Percentiles rank a stretch among this genome's conserved stretches.
Evolutionary conservation across 2,113 vertebrate genomes (phyloP).

Genomic region (Atrichornis clamosus): DNA sequence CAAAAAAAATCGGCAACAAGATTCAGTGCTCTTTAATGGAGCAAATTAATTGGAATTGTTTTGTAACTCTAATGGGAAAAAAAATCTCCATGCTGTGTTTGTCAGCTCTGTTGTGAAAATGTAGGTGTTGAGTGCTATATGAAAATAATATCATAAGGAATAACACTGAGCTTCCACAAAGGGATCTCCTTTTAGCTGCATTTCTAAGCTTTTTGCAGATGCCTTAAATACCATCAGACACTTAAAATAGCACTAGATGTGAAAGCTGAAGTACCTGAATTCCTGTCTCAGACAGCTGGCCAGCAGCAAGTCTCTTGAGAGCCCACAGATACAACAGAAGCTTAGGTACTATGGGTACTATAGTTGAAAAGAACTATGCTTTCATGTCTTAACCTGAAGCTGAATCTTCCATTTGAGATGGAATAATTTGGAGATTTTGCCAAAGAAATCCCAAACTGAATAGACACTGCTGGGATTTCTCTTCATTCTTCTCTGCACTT

Average conservation of each 20-base stretch:
- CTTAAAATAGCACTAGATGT: not conserved
- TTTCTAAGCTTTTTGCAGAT: not conserved
- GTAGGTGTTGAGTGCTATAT: not conserved
- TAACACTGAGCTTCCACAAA: not conserved
- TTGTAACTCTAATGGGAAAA: rapidly evolving
- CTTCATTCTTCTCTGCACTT: not conserved
- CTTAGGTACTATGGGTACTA: no score
- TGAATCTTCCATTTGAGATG: not conserved
- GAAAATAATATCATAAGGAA: not conserved
- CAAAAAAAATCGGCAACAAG: not conserved
- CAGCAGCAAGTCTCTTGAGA: not conserved
- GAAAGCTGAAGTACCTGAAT: not conserved
- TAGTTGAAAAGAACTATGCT: not conserved
- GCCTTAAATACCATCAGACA: not conserved
- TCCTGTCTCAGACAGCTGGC: not conserved
- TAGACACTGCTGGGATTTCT: not conserved
- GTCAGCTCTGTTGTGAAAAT: not conserved
- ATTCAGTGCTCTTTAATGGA: not conserved
- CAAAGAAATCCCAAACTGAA: not conserved
- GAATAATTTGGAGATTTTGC: not conserved
- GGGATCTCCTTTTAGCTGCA: not conserved
- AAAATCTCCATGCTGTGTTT: not conserved
- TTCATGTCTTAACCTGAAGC: not conserved
- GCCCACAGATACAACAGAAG: not conserved
- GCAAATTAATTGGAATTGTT: not conserved